Base-by-base conservation (phyloP, 2,113 vertebrate genomes). In the Leucopternis melanops region DNA sequence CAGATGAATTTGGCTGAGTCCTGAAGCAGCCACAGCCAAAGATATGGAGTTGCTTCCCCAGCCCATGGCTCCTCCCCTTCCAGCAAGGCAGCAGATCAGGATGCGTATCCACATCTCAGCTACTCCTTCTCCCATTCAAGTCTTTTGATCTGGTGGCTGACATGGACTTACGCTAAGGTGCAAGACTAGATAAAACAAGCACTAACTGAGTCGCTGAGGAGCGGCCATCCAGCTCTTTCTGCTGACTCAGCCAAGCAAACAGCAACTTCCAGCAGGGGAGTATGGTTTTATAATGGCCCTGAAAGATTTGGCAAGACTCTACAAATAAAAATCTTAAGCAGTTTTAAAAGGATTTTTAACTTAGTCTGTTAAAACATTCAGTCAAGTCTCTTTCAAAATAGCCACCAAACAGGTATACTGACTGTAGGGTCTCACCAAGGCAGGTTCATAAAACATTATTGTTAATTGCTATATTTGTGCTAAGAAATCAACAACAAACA, bases 141-240 rank as follows among this genome's bases (percentile, higher is more conserved):
- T 12, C 20, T 65, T 38, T 6, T 40, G 26, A 25, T n/a, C 40
- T 32, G 40, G 32, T 29, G 69, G 19, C 47, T 81, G 84, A 45
- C 0, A 1, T 4, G 4, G 34, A 38, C 47, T 36, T 9, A 5
- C 31, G 23, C 66, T 55, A 29, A 55, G 32, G 49, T 2, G 0
- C 1, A 0, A 42, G 26, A 47, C 11, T 34, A 69, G 38, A 44
- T 34, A 69, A n/a, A 44, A 14, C 6, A 16, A 49, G 66, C 50
- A 36, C 20, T 9, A 44, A 72, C 31, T 4, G 31, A 34, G 74
- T 0, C 0, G 31, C 65, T 25, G 69, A 21, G 20, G 42, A 65
- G 32, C 3, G 1, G 54, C 54, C 61, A 11, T 21, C 15, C 45
- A 32, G 25, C 26, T 66, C 36, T 5, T 81, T 15, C 65, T 74